Evolutionary conservation across 2,888 invertebrate species (phyloP), one percentile per base, ranked within the genome.

Genomic region (Drosophila kuntzei): DNA sequence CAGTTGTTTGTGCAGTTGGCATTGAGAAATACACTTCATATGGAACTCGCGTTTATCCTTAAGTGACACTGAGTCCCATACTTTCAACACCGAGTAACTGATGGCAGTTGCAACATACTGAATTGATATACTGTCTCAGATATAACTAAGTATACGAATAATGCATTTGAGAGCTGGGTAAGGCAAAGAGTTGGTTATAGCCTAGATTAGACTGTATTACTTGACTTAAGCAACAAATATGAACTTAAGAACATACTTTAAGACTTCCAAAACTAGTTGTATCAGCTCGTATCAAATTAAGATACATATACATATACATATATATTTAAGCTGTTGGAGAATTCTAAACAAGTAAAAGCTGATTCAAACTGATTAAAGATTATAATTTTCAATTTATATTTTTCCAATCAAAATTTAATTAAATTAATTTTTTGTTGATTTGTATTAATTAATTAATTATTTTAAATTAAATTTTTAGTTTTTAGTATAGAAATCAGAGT

Each of bases 1-100:
- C 54, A 46, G 63, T 74, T 71, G 61, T 81, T 80, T 87, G 66
- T 69, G 75, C 85, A 77, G 64, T 78, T 62, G 66, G 25, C 60
- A 22, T 61, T 53, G 47, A 50, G 60, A 54, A 50, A 51, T 44
- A 54, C 50, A 29, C 63, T 51, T 64, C 46, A 60, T 58, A 49
- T 25, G 16, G 22, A n/a, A 34, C 12, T 20, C 32, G 4, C 18
- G 5, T 36, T 37, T 41, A 27, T 55, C 16, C 39, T 58, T 36
- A 60, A 62, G 50, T 49, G 18, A 29, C 34, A 27, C 34, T 49
- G 43, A 55, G 62, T 59, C 43, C 32, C 50, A 62, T 36, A 65
- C 60, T 57, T 51, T 18, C 14, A 44, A 53, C 20, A 46, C 36
- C 32, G 57, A 49, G 32, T 44, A 53, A 51, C 61, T 41, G 41